phyloP scores from a whole-genome alignment of 2,888 invertebrate species.

The Pelosia muscerda region DNA sequence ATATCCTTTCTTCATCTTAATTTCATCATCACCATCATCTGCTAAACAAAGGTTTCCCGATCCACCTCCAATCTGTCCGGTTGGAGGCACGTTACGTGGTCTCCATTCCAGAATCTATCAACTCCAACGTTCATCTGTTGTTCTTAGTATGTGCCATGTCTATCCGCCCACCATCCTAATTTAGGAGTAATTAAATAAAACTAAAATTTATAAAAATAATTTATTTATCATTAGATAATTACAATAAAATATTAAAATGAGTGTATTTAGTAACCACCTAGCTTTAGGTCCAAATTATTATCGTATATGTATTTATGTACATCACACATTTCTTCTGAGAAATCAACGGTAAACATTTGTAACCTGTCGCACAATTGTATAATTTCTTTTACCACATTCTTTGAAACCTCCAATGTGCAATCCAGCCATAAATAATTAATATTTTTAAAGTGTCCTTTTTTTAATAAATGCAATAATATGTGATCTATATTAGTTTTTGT shows the following conservation, averaged over 20 bases:
- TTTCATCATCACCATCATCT: too few species aligned
- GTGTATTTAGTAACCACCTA: conserved; percentile 74
- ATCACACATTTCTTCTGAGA: conserved; percentile 68
- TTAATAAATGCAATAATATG: conserved; percentile 68
- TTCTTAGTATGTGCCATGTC: too few species aligned
- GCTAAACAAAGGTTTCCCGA: too few species aligned
- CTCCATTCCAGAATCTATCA: too few species aligned
- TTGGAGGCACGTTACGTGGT: too few species aligned
- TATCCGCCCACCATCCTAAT: too few species aligned
- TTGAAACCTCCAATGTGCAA: conserved; percentile 79
- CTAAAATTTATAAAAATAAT: conserved; percentile 43
- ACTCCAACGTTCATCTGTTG: too few species aligned
- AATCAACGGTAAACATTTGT: conserved; percentile 76
- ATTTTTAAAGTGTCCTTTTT: conserved; percentile 72
- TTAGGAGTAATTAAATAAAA: conserved; percentile 31
- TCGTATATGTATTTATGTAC: conserved; percentile 73
- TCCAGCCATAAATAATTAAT: conserved; percentile 78
- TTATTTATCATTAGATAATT: conserved; percentile 52
- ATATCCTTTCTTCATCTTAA: too few species aligned
- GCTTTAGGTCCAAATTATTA: conserved; percentile 79
- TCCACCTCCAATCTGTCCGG: too few species aligned
- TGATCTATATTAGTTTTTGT: conserved; percentile 74
- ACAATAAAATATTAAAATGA: conserved; percentile 35
- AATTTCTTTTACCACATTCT: conserved; percentile 70
- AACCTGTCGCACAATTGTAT: conserved; percentile 74